A percentile compares a stretch with the other conserved stretches of the same genome.
These are phyloP conservation scores for Cephus sareptanus DNA, from an alignment of 2,888 invertebrate genomes.

Conservation along the genomic window DNA sequence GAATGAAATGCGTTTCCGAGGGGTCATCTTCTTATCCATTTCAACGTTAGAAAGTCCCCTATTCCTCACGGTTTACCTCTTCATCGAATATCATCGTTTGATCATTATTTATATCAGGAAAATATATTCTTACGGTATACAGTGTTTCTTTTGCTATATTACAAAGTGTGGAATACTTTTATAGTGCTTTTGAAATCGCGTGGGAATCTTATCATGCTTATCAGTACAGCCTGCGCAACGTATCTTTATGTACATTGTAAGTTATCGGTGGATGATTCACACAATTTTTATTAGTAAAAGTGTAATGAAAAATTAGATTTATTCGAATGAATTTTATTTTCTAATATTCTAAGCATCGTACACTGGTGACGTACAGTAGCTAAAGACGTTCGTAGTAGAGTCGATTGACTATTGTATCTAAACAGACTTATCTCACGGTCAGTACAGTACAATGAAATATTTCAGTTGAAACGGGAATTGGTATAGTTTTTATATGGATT, in stretches of 20 bases:
- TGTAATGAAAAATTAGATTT: background rate
- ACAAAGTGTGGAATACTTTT: background rate
- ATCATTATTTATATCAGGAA: background rate
- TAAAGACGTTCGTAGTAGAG: background rate
- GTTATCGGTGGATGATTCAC: background rate
- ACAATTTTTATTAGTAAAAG: background rate
- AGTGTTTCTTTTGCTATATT: background rate
- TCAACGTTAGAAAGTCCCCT: background rate
- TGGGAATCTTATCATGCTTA: background rate
- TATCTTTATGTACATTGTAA: background rate
- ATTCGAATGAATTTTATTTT: background rate
- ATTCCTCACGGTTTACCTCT: background rate
- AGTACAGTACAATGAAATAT: background rate
- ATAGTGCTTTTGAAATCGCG: background rate
- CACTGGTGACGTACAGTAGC: background rate
- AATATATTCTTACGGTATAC: background rate
- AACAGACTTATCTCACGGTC: background rate
- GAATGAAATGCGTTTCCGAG: background rate
- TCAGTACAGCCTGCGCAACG: background rate
- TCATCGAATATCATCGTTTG: background rate
- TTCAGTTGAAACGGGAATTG: background rate
- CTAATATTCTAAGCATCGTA: background rate
- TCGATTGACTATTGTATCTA: background rate
- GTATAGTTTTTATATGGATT: background rate
- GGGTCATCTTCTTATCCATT: background rate